Conservation (phyloP, 2,888 invertebrate species). For the Dioctria rufipes region DNA sequence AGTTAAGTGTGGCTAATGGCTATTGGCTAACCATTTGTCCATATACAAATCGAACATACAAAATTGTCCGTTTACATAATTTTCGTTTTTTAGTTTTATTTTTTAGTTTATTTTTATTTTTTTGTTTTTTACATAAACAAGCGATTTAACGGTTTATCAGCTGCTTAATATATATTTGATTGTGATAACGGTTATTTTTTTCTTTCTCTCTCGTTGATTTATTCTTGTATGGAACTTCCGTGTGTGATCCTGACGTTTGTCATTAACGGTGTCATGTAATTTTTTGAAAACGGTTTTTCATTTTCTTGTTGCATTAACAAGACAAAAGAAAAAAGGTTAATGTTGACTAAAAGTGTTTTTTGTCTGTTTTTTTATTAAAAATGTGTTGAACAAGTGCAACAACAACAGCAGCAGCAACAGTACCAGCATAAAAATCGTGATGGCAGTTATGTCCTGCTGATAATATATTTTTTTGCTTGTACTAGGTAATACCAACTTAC, state of each 20-base stretch:
- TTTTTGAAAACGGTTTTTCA: too few species aligned
- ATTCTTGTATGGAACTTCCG: too few species aligned
- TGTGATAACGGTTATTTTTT: slow-evolving; percentile 28
- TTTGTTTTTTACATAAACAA: background rate
- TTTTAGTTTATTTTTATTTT: background rate
- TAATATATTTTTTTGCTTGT: too few species aligned
- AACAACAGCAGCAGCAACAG: background rate
- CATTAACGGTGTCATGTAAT: too few species aligned
- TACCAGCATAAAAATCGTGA: background rate
- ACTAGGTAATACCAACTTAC: too few species aligned
- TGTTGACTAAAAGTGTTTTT: slow-evolving; percentile 14
- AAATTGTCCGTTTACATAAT: slow-evolving; percentile 8
- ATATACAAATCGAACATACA: too few species aligned
- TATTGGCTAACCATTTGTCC: background rate
- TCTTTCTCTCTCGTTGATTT: background rate
- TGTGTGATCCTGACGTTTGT: too few species aligned
- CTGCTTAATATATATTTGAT: slow-evolving; percentile 25
- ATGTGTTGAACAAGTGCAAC: slow-evolving; percentile 8
- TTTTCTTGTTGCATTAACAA: too few species aligned
- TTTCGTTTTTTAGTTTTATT: slow-evolving; percentile 3
- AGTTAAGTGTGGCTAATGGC: background rate
- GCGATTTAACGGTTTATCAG: slow-evolving; percentile 43
- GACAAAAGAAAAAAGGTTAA: slow-evolving; percentile 16
- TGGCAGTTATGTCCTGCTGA: background rate
- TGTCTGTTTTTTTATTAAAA: background rate